phyloP scores from a whole-genome alignment of 1,140 invertebrate species.

The Leucophenga varia region DNA sequence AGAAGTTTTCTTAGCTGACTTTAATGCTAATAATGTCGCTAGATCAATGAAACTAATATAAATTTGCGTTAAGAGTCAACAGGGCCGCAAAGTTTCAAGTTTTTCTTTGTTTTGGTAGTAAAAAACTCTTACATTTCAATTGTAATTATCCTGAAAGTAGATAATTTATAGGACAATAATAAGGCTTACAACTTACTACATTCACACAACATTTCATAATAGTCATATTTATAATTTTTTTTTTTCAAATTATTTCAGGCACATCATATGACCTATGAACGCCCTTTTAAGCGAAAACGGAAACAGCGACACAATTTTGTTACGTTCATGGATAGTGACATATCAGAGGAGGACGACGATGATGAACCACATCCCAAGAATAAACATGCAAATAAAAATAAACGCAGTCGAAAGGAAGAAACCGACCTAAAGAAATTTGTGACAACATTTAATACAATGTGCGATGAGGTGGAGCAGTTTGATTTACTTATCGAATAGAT shows the following conservation, averaged over 20 bases:
- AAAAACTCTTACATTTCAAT: conserved; percentile 32
- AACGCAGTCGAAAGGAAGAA: conserved; percentile 17
- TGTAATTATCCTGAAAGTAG: too few species aligned
- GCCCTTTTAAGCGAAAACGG: conserved; percentile 34
- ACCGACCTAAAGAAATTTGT: conserved; percentile 30
- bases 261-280: conserved; percentile 35
- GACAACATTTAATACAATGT: conserved; percentile 40
- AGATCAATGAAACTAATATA: conserved; percentile 13
- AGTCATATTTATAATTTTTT: neutral
- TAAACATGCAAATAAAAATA: conserved; percentile 19
- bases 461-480: conserved; percentile 41
- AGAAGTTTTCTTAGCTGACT: too few species aligned
- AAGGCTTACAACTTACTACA: too few species aligned
- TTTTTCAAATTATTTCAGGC: conserved; percentile 18
- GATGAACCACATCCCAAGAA: conserved; percentile 21
- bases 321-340: conserved; percentile 35
- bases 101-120: conserved; percentile 47
- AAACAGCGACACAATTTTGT: conserved; percentile 31
- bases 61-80: conserved; percentile 39
- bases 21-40: too few species aligned
- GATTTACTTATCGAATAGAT: conserved; percentile 36
- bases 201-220: neutral
- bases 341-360: conserved; percentile 30
- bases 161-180: too few species aligned
- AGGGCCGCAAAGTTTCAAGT: conserved; percentile 50